These are phyloP conservation scores for Agrotis exclamationis DNA, from an alignment of 2,888 invertebrate genomes.

Conservation along the genomic window DNA sequence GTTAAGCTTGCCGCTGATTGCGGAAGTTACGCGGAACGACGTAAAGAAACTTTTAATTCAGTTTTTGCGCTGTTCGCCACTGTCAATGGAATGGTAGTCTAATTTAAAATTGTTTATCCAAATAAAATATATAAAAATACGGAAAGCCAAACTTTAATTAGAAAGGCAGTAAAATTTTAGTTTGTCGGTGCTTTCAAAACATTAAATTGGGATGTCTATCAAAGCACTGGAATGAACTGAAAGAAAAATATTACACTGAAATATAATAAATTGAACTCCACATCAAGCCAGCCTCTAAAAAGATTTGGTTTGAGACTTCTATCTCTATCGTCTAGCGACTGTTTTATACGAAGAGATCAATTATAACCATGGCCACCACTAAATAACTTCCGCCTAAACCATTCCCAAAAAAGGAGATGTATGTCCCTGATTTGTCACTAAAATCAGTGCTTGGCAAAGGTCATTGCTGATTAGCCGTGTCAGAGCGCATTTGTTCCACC, in stretches of 20 bases:
- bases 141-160: conserved; percentile 3
- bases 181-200: conserved; percentile 8
- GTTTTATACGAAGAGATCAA: not conserved
- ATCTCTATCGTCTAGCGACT: too few species aligned
- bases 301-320: not conserved
- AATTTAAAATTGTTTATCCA: conserved; percentile 60
- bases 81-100: conserved; percentile 47
- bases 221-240: conserved; percentile 21
- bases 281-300: not conserved
- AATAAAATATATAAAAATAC: conserved; percentile 41
- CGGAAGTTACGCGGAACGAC: conserved; percentile 52
- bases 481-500: conserved; percentile 30
- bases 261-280: conserved; percentile 14
- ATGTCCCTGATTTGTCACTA: not conserved
- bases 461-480: conserved; percentile 30
- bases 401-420: too few species aligned
- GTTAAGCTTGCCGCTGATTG: conserved; percentile 61
- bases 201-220: conserved; percentile 29
- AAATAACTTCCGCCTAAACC: too few species aligned
- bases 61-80: conserved; percentile 49
- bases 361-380: not conserved
- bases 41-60: conserved; percentile 61
- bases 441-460: not conserved
- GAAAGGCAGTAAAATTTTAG: conserved; percentile 4
- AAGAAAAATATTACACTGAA: conserved; percentile 10